These are phyloP conservation scores for Lepidurus arcticus DNA, from an alignment of 1,140 invertebrate species.

Conservation along the genomic window DNA sequence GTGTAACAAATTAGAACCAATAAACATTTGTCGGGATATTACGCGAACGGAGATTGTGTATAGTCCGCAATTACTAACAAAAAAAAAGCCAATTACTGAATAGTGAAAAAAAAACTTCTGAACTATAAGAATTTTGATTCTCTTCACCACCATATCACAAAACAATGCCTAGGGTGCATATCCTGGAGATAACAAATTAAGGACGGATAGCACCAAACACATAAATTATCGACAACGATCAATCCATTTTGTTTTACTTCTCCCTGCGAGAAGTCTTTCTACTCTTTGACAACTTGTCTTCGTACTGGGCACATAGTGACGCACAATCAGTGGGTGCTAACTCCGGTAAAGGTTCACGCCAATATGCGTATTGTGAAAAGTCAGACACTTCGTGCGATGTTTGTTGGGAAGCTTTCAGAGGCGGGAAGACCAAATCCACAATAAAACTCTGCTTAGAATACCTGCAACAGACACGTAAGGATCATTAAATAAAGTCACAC, in stretches of 20 bases:
- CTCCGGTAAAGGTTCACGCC: slow-evolving; percentile 74
- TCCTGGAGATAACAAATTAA: background rate
- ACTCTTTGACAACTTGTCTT: slow-evolving; percentile 5
- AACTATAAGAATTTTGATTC: background rate
- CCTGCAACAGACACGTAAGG: slow-evolving; percentile 53
- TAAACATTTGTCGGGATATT: too few relatives aligned
- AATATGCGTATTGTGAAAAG: slow-evolving; percentile 83
- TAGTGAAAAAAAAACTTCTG: background rate
- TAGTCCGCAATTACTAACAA: background rate
- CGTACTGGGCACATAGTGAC: background rate
- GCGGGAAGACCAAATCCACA: slow-evolving; percentile 89
- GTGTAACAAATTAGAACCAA: too few relatives aligned
- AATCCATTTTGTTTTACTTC: background rate
- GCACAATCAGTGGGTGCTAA: slow-evolving; percentile 41
- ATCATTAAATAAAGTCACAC: slow-evolving; percentile 29
- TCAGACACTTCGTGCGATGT: slow-evolving; percentile 65
- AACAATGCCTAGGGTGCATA: slow-evolving; percentile 12
- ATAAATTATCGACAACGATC: background rate
- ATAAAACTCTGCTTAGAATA: slow-evolving; percentile 88
- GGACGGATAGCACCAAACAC: background rate
- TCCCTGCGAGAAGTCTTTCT: background rate
- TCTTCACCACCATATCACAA: background rate
- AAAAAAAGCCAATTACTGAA: background rate
- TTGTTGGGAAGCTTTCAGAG: slow-evolving; percentile 50
- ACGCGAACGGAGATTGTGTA: too few relatives aligned